These are phyloP conservation scores for Aradus depressus DNA, from an alignment of 2,888 invertebrate genomes.

Conservation along the genomic window DNA sequence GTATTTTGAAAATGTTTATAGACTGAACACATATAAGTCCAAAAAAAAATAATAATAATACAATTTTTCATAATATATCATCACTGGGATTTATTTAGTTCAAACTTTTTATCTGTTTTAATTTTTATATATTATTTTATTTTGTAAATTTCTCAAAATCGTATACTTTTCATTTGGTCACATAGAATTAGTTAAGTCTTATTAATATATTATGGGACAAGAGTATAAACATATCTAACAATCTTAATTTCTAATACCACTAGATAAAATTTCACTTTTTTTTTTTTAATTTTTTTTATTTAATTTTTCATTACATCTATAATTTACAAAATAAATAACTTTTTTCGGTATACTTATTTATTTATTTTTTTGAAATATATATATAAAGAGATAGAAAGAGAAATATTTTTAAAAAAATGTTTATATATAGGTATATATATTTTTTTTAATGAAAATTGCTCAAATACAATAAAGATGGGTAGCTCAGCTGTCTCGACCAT, in stretches of 20 bases:
- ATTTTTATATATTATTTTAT: conserved; percentile 13
- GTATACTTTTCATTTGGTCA: conserved; percentile 32
- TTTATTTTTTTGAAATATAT: conserved; percentile 11
- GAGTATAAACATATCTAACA: conserved; percentile 27
- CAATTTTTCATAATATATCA: conserved; percentile 23
- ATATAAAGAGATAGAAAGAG: conserved; percentile 9
- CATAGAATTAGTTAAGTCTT: conserved; percentile 30
- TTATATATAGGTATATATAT: conserved; percentile 5
- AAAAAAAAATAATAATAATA: conserved; percentile 9
- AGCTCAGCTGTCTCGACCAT: conserved; percentile 13
- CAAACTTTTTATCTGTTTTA: conserved; percentile 3
- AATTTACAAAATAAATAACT: conserved; percentile 27
- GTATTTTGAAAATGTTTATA: conserved; percentile 1
- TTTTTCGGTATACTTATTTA: conserved; percentile 14
- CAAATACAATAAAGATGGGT: neutral
- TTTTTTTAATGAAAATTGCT: neutral
- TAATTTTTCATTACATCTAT: conserved; percentile 14
- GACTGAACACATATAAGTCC: conserved; percentile 22
- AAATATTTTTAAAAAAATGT: conserved; percentile 4
- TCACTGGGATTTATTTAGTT: conserved; percentile 17
- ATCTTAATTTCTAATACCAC: conserved; percentile 28
- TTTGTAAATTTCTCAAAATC: conserved; percentile 23
- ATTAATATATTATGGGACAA: conserved; percentile 25
- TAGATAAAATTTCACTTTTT: conserved; percentile 25
- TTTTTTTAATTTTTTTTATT: conserved; percentile 12